phyloP scores from a whole-genome alignment of 2,888 invertebrate species.

The Acleris sparsana region DNA sequence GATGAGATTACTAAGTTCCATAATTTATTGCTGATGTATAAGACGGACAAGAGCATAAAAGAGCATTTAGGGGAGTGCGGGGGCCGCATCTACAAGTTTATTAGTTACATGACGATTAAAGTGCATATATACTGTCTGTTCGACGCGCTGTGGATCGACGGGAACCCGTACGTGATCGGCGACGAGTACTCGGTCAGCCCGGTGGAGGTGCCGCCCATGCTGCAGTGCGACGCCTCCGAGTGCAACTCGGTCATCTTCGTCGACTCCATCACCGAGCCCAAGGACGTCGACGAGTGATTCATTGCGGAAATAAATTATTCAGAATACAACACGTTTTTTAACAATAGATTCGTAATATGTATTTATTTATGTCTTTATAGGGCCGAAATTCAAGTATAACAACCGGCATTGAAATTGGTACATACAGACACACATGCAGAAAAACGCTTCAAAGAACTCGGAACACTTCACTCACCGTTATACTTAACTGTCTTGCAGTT shows the following conservation, averaged over 20 bases:
- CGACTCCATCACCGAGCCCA: constrained; percentile 75
- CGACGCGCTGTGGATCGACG: constrained; percentile 77
- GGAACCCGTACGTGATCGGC: constrained; percentile 76
- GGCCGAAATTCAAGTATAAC: too few relatives aligned
- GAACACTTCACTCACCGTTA: too few relatives aligned
- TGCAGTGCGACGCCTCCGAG: constrained; percentile 76
- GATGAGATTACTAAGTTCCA: constrained; percentile 79
- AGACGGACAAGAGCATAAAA: constrained; percentile 74
- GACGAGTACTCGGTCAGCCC: constrained; percentile 78
- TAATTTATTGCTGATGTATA: constrained; percentile 73
- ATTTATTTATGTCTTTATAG: too few relatives aligned
- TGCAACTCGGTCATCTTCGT: constrained; percentile 76
- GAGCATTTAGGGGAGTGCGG: constrained; percentile 78
- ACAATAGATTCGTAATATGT: too few relatives aligned
- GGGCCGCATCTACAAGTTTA: constrained; percentile 75
- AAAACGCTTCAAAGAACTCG: too few relatives aligned
- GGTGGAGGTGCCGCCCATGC: constrained; percentile 71
- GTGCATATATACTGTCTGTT: constrained; percentile 78
- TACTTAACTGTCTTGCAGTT: too few relatives aligned
- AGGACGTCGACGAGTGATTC: constrained; percentile 67
- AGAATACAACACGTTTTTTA: not conserved
- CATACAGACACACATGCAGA: not conserved
- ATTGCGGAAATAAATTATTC: constrained; percentile 19
- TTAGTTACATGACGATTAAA: constrained; percentile 77
- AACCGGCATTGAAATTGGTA: not conserved